These are phyloP conservation scores for Emys orbicularis DNA, from an alignment of 2,797 vertebrate genomes.

Conservation along the genomic window DNA sequence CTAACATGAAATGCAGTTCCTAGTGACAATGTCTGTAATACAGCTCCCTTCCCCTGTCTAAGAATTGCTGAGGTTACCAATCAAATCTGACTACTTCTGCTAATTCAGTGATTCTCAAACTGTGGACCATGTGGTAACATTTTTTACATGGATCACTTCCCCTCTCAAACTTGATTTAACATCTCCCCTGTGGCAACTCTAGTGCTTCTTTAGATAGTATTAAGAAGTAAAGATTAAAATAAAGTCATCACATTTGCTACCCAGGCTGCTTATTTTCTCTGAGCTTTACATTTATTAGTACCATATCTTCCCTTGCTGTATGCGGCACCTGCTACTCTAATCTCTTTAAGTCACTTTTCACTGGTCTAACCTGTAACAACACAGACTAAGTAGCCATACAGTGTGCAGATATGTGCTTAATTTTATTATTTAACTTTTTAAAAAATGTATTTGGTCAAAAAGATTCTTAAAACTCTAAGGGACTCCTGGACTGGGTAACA, in stretches of 20 bases:
- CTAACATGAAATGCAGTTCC: background rate
- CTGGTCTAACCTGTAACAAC: background rate
- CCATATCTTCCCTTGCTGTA: background rate
- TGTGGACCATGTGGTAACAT: background rate
- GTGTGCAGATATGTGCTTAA: background rate
- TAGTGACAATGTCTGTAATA: background rate
- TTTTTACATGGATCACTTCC: background rate
- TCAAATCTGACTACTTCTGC: background rate
- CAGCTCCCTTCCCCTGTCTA: background rate
- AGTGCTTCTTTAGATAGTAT: background rate
- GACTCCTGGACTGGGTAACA: background rate
- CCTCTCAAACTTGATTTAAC: background rate
- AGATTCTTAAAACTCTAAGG: background rate
- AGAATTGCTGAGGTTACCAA: background rate
- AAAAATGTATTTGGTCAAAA: background rate
- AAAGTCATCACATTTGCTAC: background rate
- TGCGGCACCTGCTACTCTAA: background rate
- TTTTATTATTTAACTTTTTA: background rate
- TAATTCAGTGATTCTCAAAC: background rate
- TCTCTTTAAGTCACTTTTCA: background rate
- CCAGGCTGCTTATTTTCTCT: accelerated
- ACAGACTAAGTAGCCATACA: background rate
- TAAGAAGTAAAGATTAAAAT: background rate
- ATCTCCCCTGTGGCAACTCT: background rate
- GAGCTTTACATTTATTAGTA: background rate